Percentiles rank a stretch among this genome's conserved stretches.
Conservation (phyloP, 2,797 vertebrate species). For the Tapera naevia region DNA sequence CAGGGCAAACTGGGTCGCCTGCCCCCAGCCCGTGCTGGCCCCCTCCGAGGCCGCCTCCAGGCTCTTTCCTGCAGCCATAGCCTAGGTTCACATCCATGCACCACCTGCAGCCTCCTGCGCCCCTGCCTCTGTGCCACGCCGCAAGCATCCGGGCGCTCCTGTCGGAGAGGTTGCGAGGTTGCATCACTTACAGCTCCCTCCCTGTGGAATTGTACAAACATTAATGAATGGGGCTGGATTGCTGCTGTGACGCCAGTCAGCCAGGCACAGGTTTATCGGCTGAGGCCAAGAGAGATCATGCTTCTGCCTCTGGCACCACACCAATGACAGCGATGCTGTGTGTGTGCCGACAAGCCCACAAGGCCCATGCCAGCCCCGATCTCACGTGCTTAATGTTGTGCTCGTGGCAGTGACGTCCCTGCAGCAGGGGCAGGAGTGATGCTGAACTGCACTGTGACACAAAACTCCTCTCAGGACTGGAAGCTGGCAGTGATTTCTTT, state of each 20-base stretch:
- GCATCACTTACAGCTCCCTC: background rate
- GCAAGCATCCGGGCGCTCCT: background rate
- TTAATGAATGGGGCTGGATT: background rate
- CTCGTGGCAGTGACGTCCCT: background rate
- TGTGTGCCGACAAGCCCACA: background rate
- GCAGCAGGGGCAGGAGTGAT: background rate
- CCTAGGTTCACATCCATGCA: rapidly evolving
- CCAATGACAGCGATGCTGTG: background rate
- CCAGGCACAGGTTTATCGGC: background rate
- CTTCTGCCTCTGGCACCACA: background rate
- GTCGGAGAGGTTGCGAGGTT: background rate
- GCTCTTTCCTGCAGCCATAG: background rate
- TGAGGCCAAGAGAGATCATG: background rate
- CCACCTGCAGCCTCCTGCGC: background rate
- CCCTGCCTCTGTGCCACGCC: background rate
- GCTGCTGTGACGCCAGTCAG: background rate
- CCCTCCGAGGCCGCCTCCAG: background rate
- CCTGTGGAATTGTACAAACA: background rate
- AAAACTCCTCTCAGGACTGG: background rate
- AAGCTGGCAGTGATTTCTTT: background rate
- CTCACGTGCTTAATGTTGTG: background rate
- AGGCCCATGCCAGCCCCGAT: background rate
- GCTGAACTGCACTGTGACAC: background rate
- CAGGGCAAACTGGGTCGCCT: background rate
- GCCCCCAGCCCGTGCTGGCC: background rate